A percentile compares a stretch with the other conserved stretches of the same genome.
Conservation (phyloP, 2,888 invertebrate genomes). For the Lycaena phlaeas region DNA sequence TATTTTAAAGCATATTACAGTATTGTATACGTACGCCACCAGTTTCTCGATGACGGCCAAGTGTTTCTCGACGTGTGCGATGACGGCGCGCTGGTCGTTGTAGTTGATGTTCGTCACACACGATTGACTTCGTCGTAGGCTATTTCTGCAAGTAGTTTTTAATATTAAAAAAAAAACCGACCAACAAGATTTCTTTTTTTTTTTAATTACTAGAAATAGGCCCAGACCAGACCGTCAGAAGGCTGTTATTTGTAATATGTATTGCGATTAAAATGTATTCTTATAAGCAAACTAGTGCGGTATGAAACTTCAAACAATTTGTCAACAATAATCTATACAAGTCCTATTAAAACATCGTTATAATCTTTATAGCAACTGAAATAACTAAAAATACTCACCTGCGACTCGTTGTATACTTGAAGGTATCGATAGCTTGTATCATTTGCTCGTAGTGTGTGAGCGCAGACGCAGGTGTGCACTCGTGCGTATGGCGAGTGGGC, state of each 20-base stretch:
- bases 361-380: too few species aligned
- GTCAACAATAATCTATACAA: too few species aligned
- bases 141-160: too few species aligned
- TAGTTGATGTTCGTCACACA: conserved; percentile 21
- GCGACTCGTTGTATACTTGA: conserved; percentile 27
- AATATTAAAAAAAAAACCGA: too few species aligned
- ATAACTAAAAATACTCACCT: conserved; percentile 32
- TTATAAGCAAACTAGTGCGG: too few species aligned
- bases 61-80: conserved; percentile 32
- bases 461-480: conserved; percentile 10
- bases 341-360: too few species aligned
- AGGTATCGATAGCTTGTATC: conserved; percentile 23
- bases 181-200: too few species aligned
- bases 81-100: conserved; percentile 28
- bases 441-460: conserved; percentile 20
- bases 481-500: not conserved
- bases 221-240: too few species aligned
- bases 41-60: conserved; percentile 34
- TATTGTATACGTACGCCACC: conserved; percentile 17
- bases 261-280: too few species aligned
- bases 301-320: too few species aligned
- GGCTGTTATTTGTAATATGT: too few species aligned
- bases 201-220: too few species aligned
- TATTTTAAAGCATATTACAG: not conserved
- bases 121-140: not conserved